Percentiles rank a stretch among this genome's conserved stretches.
Evolutionary conservation across 2,888 invertebrate genomes (phyloP).

Genomic region (Opisthograptis luteolata): DNA sequence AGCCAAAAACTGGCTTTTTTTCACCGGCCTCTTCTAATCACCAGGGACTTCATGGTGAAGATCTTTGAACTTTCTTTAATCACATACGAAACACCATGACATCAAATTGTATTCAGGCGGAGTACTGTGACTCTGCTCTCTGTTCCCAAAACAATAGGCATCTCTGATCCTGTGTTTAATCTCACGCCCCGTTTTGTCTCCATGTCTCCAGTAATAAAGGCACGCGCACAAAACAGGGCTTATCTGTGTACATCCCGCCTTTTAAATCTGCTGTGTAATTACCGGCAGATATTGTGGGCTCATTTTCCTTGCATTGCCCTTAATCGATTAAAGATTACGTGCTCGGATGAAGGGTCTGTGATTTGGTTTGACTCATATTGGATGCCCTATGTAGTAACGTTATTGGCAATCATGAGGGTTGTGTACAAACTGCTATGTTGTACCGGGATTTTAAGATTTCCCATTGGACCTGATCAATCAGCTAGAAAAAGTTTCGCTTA

Average conservation of each 20-base stretch:
- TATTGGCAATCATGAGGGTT: slow-evolving; percentile 33
- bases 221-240: slow-evolving; percentile 30
- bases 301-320: slow-evolving; percentile 26
- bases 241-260: slow-evolving; percentile 33
- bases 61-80: slow-evolving; percentile 29
- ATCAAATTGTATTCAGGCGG: slow-evolving; percentile 37
- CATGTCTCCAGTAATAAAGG: slow-evolving; percentile 30
- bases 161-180: slow-evolving; percentile 38
- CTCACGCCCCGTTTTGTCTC: slow-evolving; percentile 34
- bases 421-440: slow-evolving; percentile 17
- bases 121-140: slow-evolving; percentile 47
- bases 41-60: slow-evolving; percentile 49
- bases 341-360: slow-evolving; percentile 35
- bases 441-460: slow-evolving; percentile 27
- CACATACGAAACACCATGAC: slow-evolving; percentile 47
- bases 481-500: slow-evolving; percentile 6
- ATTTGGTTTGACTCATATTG: slow-evolving; percentile 31
- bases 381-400: slow-evolving; percentile 35
- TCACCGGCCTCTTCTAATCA: slow-evolving; percentile 35
- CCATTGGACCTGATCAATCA: slow-evolving; percentile 23
- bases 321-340: slow-evolving; percentile 33
- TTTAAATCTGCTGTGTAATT: slow-evolving; percentile 35
- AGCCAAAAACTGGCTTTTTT: slow-evolving; percentile 34
- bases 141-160: slow-evolving; percentile 33
- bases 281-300: slow-evolving; percentile 36